A percentile compares a stretch with the other conserved stretches of the same genome.
phyloP scores from a whole-genome alignment of 2,113 vertebrate genomes.

The Austrofundulus limnaeus region DNA sequence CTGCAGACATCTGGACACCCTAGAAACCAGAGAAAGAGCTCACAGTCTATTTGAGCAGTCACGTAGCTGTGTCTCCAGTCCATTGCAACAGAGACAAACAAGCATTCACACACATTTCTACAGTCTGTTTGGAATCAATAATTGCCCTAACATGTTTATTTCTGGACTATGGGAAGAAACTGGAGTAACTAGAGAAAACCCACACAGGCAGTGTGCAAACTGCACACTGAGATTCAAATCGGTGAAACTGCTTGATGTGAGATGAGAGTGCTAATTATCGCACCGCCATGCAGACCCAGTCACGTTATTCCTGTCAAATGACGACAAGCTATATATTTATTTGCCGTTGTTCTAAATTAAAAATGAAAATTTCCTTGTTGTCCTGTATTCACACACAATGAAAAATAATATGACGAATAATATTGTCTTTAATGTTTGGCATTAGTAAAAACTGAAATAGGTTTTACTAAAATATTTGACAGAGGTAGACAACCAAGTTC shows the following conservation, averaged over 20 bases:
- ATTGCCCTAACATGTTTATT: neutral
- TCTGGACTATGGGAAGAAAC: neutral
- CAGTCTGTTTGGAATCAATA: neutral
- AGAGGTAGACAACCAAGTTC: neutral
- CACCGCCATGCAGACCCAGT: neutral
- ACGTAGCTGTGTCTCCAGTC: neutral
- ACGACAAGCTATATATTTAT: neutral
- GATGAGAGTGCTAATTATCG: neutral
- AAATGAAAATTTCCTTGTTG: neutral
- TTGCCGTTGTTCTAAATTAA: neutral
- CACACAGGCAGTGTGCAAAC: neutral
- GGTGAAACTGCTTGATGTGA: neutral
- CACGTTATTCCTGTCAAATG: too few species aligned
- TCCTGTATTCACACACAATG: neutral
- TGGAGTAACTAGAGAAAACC: neutral
- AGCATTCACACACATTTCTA: neutral
- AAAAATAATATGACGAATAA: neutral
- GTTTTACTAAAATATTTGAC: too few species aligned
- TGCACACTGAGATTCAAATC: neutral
- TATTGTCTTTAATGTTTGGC: too few species aligned
- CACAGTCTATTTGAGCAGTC: neutral
- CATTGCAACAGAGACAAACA: neutral
- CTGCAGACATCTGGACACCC: conserved; percentile 7
- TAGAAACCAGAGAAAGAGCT: conserved; percentile 8
- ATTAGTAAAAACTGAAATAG: too few species aligned